Percentiles rank a stretch among this genome's conserved stretches.
phyloP scores from a whole-genome alignment of 2,888 invertebrate genomes.

The Drosophila kambysellisi region DNA sequence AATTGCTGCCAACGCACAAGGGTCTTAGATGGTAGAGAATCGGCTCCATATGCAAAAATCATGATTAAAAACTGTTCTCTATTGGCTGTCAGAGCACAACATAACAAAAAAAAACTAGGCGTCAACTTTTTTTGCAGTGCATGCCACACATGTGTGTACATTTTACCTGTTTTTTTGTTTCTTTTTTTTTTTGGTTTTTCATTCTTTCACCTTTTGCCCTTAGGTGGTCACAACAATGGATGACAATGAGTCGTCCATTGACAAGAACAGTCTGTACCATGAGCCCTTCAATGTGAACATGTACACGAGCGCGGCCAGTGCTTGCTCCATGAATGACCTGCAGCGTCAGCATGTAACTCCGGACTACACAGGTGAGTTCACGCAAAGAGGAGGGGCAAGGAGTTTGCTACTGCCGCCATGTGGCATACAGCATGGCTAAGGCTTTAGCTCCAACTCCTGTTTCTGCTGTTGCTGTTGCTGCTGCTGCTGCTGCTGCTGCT shows the following conservation, averaged over 20 bases:
- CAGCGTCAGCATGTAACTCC: conserved; percentile 86
- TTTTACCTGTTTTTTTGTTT: conserved; percentile 20
- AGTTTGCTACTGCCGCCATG: conserved; percentile 26
- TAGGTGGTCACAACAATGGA: conserved; percentile 84
- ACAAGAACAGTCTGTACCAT: conserved; percentile 86
- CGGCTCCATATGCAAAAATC: conserved; percentile 71
- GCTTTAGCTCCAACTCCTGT: conserved; percentile 12
- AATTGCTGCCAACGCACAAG: conserved; percentile 46
- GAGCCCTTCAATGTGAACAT: conserved; percentile 86
- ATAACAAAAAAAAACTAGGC: conserved; percentile 29
- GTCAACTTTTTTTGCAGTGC: conserved; percentile 45
- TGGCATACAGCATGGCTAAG: conserved; percentile 56
- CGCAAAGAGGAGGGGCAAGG: conserved; percentile 41
- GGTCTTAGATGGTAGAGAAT: conserved; percentile 18
- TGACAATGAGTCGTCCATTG: conserved; percentile 85
- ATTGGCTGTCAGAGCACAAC: conserved; percentile 24
- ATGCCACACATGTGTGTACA: conserved; percentile 16
- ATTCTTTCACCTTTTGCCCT: conserved; percentile 56
- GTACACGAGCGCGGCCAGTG: conserved; percentile 85
- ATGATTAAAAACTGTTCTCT: conserved; percentile 74
- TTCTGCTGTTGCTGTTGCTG: not conserved
- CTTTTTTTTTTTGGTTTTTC: conserved; percentile 7
- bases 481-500: conserved; percentile 22
- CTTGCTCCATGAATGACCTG: conserved; percentile 85
- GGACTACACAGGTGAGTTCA: conserved; percentile 87